Base-by-base conservation (phyloP, 2,113 vertebrate species). In the Leptobrachium leishanense region DNA sequence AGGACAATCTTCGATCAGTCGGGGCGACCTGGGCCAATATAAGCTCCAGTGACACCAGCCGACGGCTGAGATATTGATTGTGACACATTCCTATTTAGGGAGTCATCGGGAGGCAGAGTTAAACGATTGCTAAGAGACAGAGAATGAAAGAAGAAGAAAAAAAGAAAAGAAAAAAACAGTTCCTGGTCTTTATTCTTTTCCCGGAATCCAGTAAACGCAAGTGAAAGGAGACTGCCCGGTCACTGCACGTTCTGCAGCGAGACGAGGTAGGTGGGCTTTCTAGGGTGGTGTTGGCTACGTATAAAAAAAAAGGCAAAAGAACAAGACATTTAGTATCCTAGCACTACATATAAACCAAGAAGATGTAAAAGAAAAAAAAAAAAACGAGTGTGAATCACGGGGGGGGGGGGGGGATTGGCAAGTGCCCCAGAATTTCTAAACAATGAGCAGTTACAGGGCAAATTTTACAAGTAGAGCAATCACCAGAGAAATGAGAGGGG, bases 1-100 rank as follows among this genome's bases (percentile, higher is more conserved):
- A 83, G 0, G 68, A 81, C 76, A 4, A 11, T n/a, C 76, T 86
- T 79, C 84, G 20, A 65, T 74, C 71, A 77, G 39, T 12, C 55
- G 3, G 63, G 44, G 85, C 83, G 84, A 82, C 71, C 0, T 67
- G 15, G 67, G 80, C 82, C 68, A 81, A 77, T 82, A 77, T 31
- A 88, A 79, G 84, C 87, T 86, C 82, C 87, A 74, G n/a, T 3
- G 39, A 84, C 83, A 82, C 81, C 84, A 89, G 79, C 92, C 92
- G 91, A 91, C 91, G 90, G 85, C 75, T 82, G 65, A 41, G 54
- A 55, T 89, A 90, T 86, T 89, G 85, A 86, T 84, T 76, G 65
- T 2, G 50, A 77, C 77, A 63, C 83, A 84, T 66, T 81, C 83
- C 85, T 92, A 91, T 88, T 92, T 89, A 91, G 86, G 74, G 13